A percentile compares a stretch with the other conserved stretches of the same genome.
Conservation (phyloP, 2,113 vertebrate genomes). For the Galbula dea region DNA sequence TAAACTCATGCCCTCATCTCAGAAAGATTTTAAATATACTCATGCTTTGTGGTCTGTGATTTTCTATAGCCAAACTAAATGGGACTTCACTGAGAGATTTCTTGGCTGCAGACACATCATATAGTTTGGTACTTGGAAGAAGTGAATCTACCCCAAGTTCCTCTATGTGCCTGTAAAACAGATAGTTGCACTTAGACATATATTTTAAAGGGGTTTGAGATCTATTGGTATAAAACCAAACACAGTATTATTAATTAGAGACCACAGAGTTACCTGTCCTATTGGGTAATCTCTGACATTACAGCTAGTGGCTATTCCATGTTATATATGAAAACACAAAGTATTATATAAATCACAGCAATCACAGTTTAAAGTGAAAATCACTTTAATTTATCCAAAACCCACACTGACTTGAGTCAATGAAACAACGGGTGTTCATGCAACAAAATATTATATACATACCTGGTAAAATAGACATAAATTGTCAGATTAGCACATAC, state of each 20-base stretch:
- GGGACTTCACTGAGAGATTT: neutral
- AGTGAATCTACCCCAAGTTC: neutral
- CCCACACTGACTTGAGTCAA: neutral
- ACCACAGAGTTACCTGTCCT: neutral
- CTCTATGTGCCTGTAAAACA: neutral
- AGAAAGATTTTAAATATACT: neutral
- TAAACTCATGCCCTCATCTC: neutral
- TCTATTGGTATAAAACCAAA: neutral
- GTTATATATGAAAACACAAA: neutral
- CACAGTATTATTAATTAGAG: neutral
- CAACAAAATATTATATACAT: neutral
- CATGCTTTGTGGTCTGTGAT: neutral
- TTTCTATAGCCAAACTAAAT: neutral
- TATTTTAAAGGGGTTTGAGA: neutral
- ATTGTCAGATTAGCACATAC: neutral
- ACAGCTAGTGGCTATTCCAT: neutral
- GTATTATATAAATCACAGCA: neutral
- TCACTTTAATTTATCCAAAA: neutral
- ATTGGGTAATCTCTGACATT: neutral
- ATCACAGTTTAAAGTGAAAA: neutral
- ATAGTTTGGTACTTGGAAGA: neutral
- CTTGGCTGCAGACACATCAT: fast-evolving
- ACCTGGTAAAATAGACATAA: neutral
- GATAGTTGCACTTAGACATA: neutral
- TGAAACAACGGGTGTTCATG: neutral